These are phyloP conservation scores for Malacoraja senta DNA, from an alignment of 2,797 vertebrate genomes.

Conservation along the genomic window DNA sequence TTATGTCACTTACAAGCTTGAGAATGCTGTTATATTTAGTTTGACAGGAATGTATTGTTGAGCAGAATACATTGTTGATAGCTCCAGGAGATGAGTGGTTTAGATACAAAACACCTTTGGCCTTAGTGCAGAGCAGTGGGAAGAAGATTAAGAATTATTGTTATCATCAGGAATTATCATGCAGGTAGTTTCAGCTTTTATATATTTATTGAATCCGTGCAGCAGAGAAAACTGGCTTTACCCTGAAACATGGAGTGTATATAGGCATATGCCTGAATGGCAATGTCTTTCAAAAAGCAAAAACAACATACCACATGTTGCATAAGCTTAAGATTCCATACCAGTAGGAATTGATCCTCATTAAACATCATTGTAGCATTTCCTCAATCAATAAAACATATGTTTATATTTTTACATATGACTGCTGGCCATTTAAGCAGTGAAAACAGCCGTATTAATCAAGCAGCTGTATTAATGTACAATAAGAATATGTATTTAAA, in stretches of 20 bases:
- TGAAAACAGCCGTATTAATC: no score
- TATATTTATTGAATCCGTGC: not conserved
- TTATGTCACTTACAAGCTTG: not conserved
- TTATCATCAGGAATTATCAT: not conserved
- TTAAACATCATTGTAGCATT: not conserved
- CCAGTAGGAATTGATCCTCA: not conserved
- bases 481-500: not conserved
- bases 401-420: not conserved
- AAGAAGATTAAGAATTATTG: not conserved
- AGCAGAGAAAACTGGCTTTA: not conserved
- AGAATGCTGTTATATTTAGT: constrained; percentile 3
- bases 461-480: not conserved
- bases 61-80: constrained; percentile 1
- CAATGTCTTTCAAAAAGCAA: not conserved
- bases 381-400: not conserved
- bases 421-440: no score
- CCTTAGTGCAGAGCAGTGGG: no score
- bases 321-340: not conserved
- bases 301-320: not conserved
- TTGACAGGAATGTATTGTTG: not conserved
- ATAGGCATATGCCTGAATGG: not conserved
- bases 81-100: not conserved
- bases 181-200: not conserved
- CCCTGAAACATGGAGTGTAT: not conserved
- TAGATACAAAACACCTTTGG: not conserved